Evolutionary conservation across 2,797 vertebrate species (phyloP).

Genomic region (Gallinago stenura): DNA sequence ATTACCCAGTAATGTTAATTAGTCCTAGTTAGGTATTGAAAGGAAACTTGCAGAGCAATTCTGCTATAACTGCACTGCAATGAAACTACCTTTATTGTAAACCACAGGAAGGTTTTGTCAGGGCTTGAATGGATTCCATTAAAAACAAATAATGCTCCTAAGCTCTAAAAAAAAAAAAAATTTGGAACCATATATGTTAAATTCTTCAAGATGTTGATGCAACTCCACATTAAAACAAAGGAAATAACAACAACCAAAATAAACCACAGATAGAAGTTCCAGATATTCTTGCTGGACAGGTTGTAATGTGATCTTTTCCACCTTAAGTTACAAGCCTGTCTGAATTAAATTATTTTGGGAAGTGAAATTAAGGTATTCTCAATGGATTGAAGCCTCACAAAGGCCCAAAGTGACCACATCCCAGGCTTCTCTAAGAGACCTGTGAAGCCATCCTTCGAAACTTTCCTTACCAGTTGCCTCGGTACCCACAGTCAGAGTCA

Average conservation of each 20-base stretch:
- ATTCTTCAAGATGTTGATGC: background rate
- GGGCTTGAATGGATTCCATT: background rate
- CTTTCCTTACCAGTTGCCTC: background rate
- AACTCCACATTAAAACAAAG: background rate
- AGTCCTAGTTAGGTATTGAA: background rate
- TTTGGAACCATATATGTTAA: background rate
- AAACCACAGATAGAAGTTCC: background rate
- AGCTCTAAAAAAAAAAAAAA: background rate
- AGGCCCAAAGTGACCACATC: background rate
- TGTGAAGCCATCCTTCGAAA: background rate
- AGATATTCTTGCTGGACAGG: background rate
- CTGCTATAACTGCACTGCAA: background rate
- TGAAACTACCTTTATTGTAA: background rate
- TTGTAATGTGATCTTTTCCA: background rate
- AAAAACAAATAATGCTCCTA: background rate
- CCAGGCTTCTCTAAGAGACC: background rate
- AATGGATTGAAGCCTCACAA: background rate
- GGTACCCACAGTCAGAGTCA: background rate
- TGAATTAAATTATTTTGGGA: background rate
- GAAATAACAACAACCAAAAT: background rate
- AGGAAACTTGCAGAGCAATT: constrained; percentile 10
- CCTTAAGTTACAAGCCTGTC: background rate
- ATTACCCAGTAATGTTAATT: constrained; percentile 29
- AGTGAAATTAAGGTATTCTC: background rate
- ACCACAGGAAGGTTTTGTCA: background rate